Evolutionary conservation across 1,140 invertebrate genomes (phyloP), one percentile per base, ranked within the genome.

Genomic region (Drosophila prosaltans): DNA sequence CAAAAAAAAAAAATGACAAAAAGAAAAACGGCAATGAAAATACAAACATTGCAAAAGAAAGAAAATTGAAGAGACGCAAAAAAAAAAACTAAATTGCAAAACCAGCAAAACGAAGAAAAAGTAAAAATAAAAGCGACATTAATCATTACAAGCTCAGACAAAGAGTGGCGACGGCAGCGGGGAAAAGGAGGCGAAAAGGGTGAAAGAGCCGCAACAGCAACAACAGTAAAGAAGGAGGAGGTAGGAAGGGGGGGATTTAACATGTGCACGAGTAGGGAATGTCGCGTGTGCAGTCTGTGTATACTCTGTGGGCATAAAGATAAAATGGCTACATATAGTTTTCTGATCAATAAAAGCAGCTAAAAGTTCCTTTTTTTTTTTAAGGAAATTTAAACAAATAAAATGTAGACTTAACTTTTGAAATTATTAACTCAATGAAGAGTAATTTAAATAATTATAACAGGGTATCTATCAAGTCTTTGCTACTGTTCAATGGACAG

Each of bases 111-210:
- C 69, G 67, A 39, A 76, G 64, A 36, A 69, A 57, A 68, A 57
- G 63, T 4, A 45, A 63, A 26, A 10, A 54, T 59, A 43, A 69
- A 40, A 72, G 32, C 45, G 7, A 78, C 84, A 89, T 89, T 89
- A 89, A 90, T 89, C 84, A 89, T 89, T 90, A 61, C 67, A 72
- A 89, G 78, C 66, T 71, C 75, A 83, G 77, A 80, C 78, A 82
- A 79, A 85, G 77, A 68, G 76, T 64, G 30, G 55, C 48, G 11
- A 30, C 28, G 4, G 4, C 28, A 36, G 32, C 3, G 32, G 39
- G 10, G 30, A 11, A 32, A 2, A 16, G 48, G 39, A 16, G 26
- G 5, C 21, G 45, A 21, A 7, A 36, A 10, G 36, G 10, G 40
- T 54, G 36, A 69, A 67, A 77, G 16, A 16, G 16, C 16, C 16